Evolutionary conservation across 2,113 vertebrate genomes (phyloP).

Genomic region (Alosa alosa): DNA sequence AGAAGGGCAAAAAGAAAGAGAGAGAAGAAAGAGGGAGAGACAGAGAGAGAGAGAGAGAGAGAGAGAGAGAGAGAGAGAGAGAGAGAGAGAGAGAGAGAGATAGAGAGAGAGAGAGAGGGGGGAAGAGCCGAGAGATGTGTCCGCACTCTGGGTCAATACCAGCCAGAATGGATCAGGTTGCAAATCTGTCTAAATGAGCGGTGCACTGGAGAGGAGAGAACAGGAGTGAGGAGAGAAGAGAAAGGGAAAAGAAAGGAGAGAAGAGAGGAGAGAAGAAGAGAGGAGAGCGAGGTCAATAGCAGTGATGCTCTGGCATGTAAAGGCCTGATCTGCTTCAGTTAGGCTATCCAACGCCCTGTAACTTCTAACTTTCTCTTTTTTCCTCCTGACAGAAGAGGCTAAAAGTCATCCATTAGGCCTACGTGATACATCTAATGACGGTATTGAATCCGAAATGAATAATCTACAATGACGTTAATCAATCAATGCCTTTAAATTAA

Average conservation of each 20-base stretch:
- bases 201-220: conserved; percentile 3
- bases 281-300: conserved; percentile 52
- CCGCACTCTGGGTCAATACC: conserved; percentile 31
- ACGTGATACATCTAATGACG: neutral
- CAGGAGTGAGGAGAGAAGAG: conserved; percentile 43
- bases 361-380: neutral
- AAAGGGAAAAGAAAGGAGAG: conserved; percentile 9
- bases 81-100: conserved; percentile 28
- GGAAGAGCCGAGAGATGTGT: neutral
- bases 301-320: conserved; percentile 43
- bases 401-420: neutral
- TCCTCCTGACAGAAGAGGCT: neutral
- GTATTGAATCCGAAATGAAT: neutral
- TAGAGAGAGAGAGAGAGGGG: neutral
- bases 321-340: conserved; percentile 28
- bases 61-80: conserved; percentile 8
- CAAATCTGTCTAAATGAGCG: conserved; percentile 37
- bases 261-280: neutral
- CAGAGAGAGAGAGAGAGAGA: conserved; percentile 27
- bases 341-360: conserved; percentile 21
- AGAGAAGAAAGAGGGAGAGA: conserved; percentile 18
- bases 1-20: neutral
- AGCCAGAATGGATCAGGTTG: conserved; percentile 38
- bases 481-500: neutral
- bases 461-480: neutral